phyloP scores from a whole-genome alignment of 2,797 vertebrate species.

The Trematomus bernacchii region DNA sequence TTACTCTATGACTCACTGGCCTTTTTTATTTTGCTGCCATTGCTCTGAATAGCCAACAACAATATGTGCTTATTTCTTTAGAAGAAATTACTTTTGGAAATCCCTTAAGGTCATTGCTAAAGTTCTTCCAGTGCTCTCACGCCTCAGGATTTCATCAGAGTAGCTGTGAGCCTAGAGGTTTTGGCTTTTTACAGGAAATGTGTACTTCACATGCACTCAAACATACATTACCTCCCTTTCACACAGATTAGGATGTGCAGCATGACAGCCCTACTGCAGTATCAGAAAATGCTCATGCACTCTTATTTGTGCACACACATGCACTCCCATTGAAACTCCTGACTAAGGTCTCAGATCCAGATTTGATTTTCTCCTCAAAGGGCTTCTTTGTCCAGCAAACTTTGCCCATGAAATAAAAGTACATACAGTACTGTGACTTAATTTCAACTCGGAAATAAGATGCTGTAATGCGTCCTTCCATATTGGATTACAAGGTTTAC shows the following conservation, averaged over 20 bases:
- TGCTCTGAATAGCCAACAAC: constrained; percentile 37
- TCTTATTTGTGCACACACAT: constrained; percentile 19
- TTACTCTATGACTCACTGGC: constrained; percentile 60
- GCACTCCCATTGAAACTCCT: constrained; percentile 52
- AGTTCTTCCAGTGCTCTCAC: constrained; percentile 28
- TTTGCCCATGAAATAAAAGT: constrained; percentile 42
- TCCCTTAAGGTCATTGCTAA: constrained; percentile 55
- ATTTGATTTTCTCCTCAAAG: constrained; percentile 75
- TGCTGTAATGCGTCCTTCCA: constrained; percentile 47
- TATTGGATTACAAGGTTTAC: constrained; percentile 63
- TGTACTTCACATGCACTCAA: constrained; percentile 2
- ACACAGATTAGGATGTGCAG: background rate
- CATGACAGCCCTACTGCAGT: constrained; percentile 7
- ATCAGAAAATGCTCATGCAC: constrained; percentile 46
- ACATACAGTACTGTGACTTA: constrained; percentile 55
- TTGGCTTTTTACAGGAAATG: constrained; percentile 3
- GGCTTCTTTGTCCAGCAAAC: constrained; percentile 62
- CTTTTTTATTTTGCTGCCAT: constrained; percentile 58
- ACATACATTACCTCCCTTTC: too few relatives aligned
- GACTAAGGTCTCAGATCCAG: constrained; percentile 56
- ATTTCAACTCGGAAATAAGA: constrained; percentile 64
- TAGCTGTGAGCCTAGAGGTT: constrained; percentile 22
- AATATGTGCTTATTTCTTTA: constrained; percentile 54
- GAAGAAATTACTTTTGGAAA: constrained; percentile 57
- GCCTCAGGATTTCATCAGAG: constrained; percentile 42